Base-by-base conservation (phyloP, 2,113 vertebrate species). In the Nycticebus coucang region DNA sequence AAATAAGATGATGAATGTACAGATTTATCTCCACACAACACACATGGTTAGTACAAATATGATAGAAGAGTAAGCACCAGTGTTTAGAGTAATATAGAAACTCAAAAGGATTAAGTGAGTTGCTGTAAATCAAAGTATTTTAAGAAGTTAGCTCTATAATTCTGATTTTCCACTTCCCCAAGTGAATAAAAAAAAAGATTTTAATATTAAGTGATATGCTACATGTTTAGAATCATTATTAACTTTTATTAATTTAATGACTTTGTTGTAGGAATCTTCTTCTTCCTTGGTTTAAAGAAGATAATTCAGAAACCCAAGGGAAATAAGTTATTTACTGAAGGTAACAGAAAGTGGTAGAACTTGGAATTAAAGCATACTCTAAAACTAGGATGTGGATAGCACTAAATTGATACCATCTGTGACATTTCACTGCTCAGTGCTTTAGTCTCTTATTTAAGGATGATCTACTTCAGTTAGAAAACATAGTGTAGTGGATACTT, bases 201-300 rank as follows among this genome's bases (percentile, higher is more conserved):
- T 91, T 66, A 8, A 62, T 10, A 15, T n/a, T 55, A 83, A 15
- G 26, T 10, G 88, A 9, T 12, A n/a, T 59, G 10, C 2, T 89
- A 62, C 50, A 57, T 81, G 4, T 91, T 94, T 92, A 79, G 13
- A 93, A 62, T 86, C 30, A 88, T 57, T 53, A 59, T 77, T 82
- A 87, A 84, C 11, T n/a, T 84, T 72, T 37, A 86, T 50, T 14
- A 17, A 11, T 59, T 88, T 41, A 66, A 1, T 72, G 84, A 90
- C 5, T 87, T 17, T 84, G 6, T 55, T 15, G 4, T 26, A 68
- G 22, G 5, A 21, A 13, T 66, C 7, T 33, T 60, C 7, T 33
- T 60, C 81, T 66, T 24, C 5, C 30, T 74, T 26, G 26, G 11
- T 69, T 93, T 91, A 66, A 5, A 89, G 14, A n/a, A 33, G 21